These are phyloP conservation scores for Heloderma charlesbogerti DNA, from an alignment of 2,113 vertebrate species.

Conservation along the genomic window DNA sequence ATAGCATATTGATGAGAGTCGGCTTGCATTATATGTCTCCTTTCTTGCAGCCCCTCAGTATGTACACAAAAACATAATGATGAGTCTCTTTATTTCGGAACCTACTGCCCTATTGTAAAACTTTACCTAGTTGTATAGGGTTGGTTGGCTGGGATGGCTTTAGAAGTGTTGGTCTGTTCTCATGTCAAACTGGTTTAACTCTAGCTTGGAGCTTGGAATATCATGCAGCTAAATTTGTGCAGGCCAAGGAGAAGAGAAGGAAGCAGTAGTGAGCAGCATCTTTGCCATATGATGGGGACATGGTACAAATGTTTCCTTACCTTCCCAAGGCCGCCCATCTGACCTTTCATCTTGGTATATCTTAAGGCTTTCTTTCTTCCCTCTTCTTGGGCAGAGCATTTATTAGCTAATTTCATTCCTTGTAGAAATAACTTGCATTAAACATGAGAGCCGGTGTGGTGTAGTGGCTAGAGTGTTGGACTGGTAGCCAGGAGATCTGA, in stretches of 20 bases:
- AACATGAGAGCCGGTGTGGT: too few species aligned
- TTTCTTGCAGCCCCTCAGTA: neutral
- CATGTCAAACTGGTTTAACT: neutral
- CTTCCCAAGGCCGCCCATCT: neutral
- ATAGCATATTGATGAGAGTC: neutral
- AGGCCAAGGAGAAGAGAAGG: neutral
- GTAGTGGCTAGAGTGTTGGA: too few species aligned
- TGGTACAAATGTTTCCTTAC: neutral
- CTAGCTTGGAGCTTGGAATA: neutral
- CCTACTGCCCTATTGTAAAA: neutral
- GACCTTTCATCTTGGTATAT: neutral
- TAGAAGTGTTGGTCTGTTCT: neutral
- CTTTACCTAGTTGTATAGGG: neutral
- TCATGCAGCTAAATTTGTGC: neutral
- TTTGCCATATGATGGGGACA: neutral
- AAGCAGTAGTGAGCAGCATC: neutral
- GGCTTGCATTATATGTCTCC: neutral
- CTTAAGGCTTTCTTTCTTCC: neutral
- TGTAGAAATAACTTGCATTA: slow-evolving; percentile 5
- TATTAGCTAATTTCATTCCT: slow-evolving; percentile 2
- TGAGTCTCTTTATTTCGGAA: neutral
- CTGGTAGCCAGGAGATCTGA: too few species aligned
- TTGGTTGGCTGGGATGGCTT: neutral
- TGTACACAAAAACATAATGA: neutral
- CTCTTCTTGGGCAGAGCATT: neutral